phyloP scores from a whole-genome alignment of 92 coral and sea anemone species.

The Nematostella vectensis region DNA sequence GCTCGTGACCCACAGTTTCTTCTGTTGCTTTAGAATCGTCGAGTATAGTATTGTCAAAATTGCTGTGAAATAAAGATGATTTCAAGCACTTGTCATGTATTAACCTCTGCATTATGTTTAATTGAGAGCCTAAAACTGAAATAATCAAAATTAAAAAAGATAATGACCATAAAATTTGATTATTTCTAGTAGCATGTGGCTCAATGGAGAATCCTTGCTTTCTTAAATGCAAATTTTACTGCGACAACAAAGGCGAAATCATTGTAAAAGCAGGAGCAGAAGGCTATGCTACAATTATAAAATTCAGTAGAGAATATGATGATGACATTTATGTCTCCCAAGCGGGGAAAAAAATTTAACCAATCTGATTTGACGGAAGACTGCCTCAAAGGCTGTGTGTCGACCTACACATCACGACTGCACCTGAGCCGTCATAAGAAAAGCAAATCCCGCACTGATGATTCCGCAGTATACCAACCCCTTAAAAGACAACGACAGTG shows the following conservation, averaged over 20 bases:
- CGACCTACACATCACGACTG: slow-evolving; percentile 40
- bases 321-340: slow-evolving; percentile 30
- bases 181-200: not conserved
- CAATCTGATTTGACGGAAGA: slow-evolving; percentile 23
- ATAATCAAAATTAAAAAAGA: too few relatives aligned
- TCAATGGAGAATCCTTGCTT: slow-evolving; percentile 18
- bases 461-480: slow-evolving; percentile 16
- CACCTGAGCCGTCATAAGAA: slow-evolving; percentile 39
- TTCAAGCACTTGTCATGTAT: too few relatives aligned
- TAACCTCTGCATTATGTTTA: too few relatives aligned
- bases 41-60: too few relatives aligned
- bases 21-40: too few relatives aligned
- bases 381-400: slow-evolving; percentile 38
- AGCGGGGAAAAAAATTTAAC: too few relatives aligned
- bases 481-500: slow-evolving; percentile 36
- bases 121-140: too few relatives aligned
- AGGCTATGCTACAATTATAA: slow-evolving; percentile 21
- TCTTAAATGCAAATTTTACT: slow-evolving; percentile 27
- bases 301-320: slow-evolving; percentile 30
- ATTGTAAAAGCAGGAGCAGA: slow-evolving; percentile 5
- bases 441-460: slow-evolving; percentile 16
- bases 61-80: too few relatives aligned
- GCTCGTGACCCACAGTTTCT: too few relatives aligned
- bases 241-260: slow-evolving; percentile 7
- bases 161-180: too few relatives aligned